Base-by-base conservation (phyloP, 2,888 invertebrate species). In the Aplocera efformata region DNA sequence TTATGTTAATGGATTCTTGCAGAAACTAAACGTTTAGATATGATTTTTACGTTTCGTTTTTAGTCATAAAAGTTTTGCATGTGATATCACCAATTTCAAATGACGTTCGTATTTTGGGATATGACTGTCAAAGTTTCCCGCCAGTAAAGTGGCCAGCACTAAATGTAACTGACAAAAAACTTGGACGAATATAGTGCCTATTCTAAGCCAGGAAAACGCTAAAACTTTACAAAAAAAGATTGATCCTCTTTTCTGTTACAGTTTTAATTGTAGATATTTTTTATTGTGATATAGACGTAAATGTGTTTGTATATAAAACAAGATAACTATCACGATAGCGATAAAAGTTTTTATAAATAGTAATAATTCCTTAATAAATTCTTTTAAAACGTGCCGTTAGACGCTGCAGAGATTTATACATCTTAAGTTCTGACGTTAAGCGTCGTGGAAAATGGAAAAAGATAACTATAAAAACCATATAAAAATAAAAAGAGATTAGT, bases 401-500 rank as follows among this genome's bases (percentile, higher is more conserved):
- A 48, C 42, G 43, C 42, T 23, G 29, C 29, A 13, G 27, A 47
- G 51, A 56, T 56, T 56, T 56, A 56, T 51, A 44, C 27, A 36
- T 42, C 40, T 48, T 49, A 37, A 47, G 46, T 51, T 42, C 36
- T 50, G 56, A 56, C 53, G 28, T 55, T 48, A 50, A 53, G 34
- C 27, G 38, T 33, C 35, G 28, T 26, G 36, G 42, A 48, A 42
- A 46, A 45, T 40, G 47, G 33, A 46, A 42, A 51, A 55, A 48
- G 46, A 60, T 53, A 52, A 48, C 48, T 30, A 50, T 35, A 49
- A 38, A 48, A 43, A 32, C 31, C 33, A 42, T 48, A 35, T 46
- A 48, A 48, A 56, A 53, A 58, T 56, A 53, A 52, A 49, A 51
- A 46, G 50, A 50, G 47, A 43, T 56, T 45, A 42, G 48, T 37